Evolutionary conservation across 2,888 invertebrate species (phyloP).

Genomic region (Bugula neritina): DNA sequence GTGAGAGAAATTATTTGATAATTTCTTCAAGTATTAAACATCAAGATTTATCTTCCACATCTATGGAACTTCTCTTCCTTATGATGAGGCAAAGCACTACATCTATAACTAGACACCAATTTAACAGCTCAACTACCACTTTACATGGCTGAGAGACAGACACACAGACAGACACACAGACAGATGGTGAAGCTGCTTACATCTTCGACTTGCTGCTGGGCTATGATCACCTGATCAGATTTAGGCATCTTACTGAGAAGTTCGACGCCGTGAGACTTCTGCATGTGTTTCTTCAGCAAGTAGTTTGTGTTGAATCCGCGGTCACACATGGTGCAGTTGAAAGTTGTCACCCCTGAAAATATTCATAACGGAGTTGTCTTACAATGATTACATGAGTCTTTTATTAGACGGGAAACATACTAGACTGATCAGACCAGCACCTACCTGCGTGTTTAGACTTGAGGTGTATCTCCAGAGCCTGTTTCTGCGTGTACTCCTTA

Average conservation of each 20-base stretch:
- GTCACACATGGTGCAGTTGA: constrained; percentile 29
- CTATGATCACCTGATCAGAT: constrained; percentile 24
- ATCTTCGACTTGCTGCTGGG: constrained; percentile 22
- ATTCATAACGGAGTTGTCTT: background rate
- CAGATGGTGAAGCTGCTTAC: background rate
- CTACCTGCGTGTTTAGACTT: constrained; percentile 26
- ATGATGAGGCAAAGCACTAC: too few species aligned
- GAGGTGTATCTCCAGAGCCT: constrained; percentile 32
- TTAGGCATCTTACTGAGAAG: constrained; percentile 7
- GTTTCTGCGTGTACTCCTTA: constrained; percentile 33
- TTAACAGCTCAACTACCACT: too few species aligned
- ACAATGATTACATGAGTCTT: background rate
- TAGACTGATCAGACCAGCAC: too few species aligned
- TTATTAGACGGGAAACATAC: background rate
- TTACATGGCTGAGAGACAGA: too few species aligned
- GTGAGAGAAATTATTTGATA: too few species aligned
- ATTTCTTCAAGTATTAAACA: too few species aligned
- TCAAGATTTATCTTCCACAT: too few species aligned
- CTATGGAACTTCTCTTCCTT: too few species aligned
- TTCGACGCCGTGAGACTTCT: constrained; percentile 23
- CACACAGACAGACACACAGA: too few species aligned
- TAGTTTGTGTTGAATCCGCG: constrained; percentile 30
- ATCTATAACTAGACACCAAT: too few species aligned
- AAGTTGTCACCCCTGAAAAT: constrained; percentile 25
- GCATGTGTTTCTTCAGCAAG: constrained; percentile 29